A percentile compares a stretch with the other conserved stretches of the same genome.
Conservation (phyloP, 2,113 vertebrate genomes). For the Synodontis membranacea region DNA sequence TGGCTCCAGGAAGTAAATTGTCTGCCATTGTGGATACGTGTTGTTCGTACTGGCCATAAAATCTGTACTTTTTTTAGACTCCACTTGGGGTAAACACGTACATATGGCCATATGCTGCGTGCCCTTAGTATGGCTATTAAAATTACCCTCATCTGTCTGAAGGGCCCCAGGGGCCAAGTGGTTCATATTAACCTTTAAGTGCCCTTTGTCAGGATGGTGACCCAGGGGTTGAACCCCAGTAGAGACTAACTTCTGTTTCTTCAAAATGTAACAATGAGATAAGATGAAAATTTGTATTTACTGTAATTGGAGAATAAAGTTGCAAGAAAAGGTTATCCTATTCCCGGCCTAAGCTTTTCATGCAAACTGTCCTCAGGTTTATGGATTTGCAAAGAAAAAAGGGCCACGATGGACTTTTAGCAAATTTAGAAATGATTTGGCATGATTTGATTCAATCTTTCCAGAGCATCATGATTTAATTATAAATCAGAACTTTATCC, state of each 20-base stretch:
- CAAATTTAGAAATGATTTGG: neutral
- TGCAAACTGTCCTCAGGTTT: neutral
- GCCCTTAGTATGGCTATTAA: constrained; percentile 1
- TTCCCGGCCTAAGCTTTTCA: neutral
- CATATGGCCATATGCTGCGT: neutral
- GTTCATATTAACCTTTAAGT: constrained; percentile 29
- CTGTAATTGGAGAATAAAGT: neutral
- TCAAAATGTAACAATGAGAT: neutral
- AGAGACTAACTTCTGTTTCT: neutral
- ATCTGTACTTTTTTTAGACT: neutral
- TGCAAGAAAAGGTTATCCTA: neutral
- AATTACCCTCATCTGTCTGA: constrained; percentile 27
- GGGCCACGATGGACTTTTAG: neutral
- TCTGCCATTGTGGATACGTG: neutral
- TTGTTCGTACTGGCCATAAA: neutral
- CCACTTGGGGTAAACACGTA: constrained; percentile 17
- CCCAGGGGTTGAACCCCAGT: neutral
- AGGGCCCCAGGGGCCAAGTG: neutral
- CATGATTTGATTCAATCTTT: neutral
- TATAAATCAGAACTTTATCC: neutral
- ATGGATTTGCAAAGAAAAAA: neutral
- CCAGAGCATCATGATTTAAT: neutral
- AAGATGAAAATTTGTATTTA: neutral
- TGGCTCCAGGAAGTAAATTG: neutral
- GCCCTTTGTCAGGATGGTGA: constrained; percentile 30